phyloP scores from a whole-genome alignment of 2,888 invertebrate genomes.

The Hydrotaea cyrtoneurina region DNA sequence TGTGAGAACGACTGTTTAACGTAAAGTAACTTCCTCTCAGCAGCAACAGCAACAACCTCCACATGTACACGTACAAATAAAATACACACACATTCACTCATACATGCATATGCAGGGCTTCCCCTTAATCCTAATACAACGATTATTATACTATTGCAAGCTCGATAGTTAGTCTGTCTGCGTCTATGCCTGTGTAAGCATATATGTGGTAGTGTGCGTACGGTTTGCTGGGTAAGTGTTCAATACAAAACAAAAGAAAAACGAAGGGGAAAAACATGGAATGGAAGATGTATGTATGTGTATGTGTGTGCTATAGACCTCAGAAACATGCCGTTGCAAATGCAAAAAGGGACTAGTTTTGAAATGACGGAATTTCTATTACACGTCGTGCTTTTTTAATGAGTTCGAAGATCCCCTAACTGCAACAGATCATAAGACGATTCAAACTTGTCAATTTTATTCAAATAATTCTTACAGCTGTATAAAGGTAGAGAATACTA shows the following conservation, averaged over 20 bases:
- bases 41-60: background rate
- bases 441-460: no score
- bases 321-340: background rate
- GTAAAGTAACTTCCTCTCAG: slow-evolving; percentile 46
- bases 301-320: background rate
- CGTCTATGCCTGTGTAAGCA: background rate
- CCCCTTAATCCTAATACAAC: background rate
- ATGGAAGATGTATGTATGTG: background rate
- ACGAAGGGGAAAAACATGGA: slow-evolving; percentile 5
- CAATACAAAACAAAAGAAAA: slow-evolving; percentile 9
- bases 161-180: no score
- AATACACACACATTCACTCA: no score
- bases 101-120: background rate
- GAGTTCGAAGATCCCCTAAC: no score
- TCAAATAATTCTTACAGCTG: no score
- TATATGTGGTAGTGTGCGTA: background rate
- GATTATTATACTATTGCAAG: background rate
- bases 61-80: background rate
- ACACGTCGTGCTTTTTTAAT: no score
- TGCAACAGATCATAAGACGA: no score
- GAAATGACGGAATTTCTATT: no score
- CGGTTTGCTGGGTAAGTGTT: background rate
- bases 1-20: slow-evolving; percentile 47
- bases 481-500: no score
- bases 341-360: background rate